Conservation (phyloP, 2,797 vertebrate species). For the Typhlichthys eigenmanni region DNA sequence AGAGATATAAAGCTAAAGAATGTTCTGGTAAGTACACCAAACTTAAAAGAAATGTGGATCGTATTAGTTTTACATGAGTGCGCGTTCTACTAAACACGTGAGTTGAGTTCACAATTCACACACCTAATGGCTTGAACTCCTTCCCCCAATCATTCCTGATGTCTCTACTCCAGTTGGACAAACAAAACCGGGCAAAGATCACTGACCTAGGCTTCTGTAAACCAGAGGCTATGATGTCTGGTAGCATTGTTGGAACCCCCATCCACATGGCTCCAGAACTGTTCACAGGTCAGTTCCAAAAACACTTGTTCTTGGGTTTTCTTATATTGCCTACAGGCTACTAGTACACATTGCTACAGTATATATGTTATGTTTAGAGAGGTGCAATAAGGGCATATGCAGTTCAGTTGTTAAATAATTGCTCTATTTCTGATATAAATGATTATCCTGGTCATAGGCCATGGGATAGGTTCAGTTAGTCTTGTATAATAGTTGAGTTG, state of each 20-base stretch:
- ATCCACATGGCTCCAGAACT: slow-evolving; percentile 99
- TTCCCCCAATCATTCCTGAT: background rate
- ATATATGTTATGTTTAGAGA: too few relatives aligned
- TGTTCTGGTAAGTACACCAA: slow-evolving; percentile 84
- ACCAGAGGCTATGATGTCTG: slow-evolving; percentile 99
- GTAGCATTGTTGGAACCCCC: slow-evolving; percentile 97
- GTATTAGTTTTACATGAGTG: too few relatives aligned
- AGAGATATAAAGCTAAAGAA: slow-evolving; percentile 98
- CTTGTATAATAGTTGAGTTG: background rate
- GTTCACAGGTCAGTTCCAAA: slow-evolving; percentile 85
- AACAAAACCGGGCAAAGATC: slow-evolving; percentile 95
- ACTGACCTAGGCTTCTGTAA: slow-evolving; percentile 98
- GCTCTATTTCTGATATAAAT: too few relatives aligned
- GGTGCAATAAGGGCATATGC: too few relatives aligned
- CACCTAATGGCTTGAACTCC: background rate
- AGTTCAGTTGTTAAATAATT: too few relatives aligned
- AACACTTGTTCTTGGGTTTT: too few relatives aligned
- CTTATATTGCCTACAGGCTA: too few relatives aligned
- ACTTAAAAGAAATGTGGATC: too few relatives aligned
- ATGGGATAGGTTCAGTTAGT: background rate
- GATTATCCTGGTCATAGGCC: too few relatives aligned
- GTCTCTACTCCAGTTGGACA: slow-evolving; percentile 84
- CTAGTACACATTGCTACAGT: too few relatives aligned
- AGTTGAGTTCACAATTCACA: background rate
- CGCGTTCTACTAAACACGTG: too few relatives aligned